Evolutionary conservation across 1,140 invertebrate genomes (phyloP).

Genomic region (Papilio machaon): DNA sequence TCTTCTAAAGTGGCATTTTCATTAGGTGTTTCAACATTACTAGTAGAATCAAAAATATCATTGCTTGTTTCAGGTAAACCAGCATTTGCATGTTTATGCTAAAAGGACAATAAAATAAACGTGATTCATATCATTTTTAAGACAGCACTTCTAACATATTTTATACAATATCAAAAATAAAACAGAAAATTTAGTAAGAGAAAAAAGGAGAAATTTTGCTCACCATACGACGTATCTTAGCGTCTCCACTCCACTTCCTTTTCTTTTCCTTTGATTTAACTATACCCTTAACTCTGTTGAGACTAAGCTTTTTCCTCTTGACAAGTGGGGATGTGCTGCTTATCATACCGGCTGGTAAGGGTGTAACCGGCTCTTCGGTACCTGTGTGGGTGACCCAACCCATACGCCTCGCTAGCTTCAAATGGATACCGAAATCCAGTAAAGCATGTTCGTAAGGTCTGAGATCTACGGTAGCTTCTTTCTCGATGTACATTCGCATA

Average conservation of each 20-base stretch:
- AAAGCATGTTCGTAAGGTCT: conserved; percentile 79
- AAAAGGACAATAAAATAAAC: neutral
- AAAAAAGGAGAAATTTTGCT: neutral
- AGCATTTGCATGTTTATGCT: conserved; percentile 4
- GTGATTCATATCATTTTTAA: too few species aligned
- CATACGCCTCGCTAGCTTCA: conserved; percentile 81
- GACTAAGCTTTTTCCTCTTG: conserved; percentile 54
- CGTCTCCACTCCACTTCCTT: conserved; percentile 37
- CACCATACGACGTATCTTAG: conserved; percentile 18
- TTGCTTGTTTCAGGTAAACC: conserved; percentile 20
- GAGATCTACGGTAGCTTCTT: conserved; percentile 53
- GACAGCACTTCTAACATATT: too few species aligned
- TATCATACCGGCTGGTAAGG: conserved; percentile 42
- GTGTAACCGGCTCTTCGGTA: conserved; percentile 40
- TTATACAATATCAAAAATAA: too few species aligned
- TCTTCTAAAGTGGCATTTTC: conserved; percentile 59
- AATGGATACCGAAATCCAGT: conserved; percentile 84
- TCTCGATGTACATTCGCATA: conserved; percentile 82
- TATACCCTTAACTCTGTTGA: conserved; percentile 45
- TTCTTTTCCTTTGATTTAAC: conserved; percentile 48
- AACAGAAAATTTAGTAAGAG: too few species aligned
- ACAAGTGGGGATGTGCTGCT: conserved; percentile 50
- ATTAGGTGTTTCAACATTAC: neutral
- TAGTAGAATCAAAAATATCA: conserved; percentile 30
- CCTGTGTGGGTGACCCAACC: conserved; percentile 73